Base-by-base conservation (phyloP, 2,797 vertebrate genomes). In the Peromyscus aztecus region DNA sequence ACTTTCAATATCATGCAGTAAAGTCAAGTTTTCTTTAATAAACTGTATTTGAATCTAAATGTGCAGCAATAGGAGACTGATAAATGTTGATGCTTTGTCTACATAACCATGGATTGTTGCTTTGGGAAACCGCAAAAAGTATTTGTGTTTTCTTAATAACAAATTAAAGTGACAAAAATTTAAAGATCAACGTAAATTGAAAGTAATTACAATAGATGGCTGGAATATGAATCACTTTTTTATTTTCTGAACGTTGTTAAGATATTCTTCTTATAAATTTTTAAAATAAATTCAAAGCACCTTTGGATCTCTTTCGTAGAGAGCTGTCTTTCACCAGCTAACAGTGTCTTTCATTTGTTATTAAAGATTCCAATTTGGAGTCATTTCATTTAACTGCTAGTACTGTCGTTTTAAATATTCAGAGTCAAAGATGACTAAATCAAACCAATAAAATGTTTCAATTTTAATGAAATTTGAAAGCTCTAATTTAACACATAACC, bases 301-400 rank as follows among this genome's bases (percentile, higher is more conserved):
- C 80, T 95, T 37, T 78, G 52, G 61, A 23, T 81, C 46, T 90
- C 13, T 75, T 95, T 75, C 86, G 9, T 76, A 40, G 43, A 88
- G 29, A 94, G 82, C 9, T 43, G 14, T 83, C 78, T 91, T 92
- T 94, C 85, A 81, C 49, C 86, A 93, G 77, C 11, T 91, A 49
- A 82, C n/a, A 81, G 2, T 77, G 67, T n/a, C 19, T 95, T 89
- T 91, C 94, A 40, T 83, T 96, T 93, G 63, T 80, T 96, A 89
- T 55, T 86, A 49, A 96, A 93, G 77, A 90, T 91, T 91, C n/a
- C 59, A 91, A 29, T 84, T 93, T 17, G 76, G 77, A 90, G 77
- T 91, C 85, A 12, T 96, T 90, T 90, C 77, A 90, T 92, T 95
- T 92, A 71, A 67, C 86, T 93, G 77, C 87, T 78, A 91, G 85